phyloP scores from a whole-genome alignment of 1,140 invertebrate genomes.

The Drosophila kepulauana region DNA sequence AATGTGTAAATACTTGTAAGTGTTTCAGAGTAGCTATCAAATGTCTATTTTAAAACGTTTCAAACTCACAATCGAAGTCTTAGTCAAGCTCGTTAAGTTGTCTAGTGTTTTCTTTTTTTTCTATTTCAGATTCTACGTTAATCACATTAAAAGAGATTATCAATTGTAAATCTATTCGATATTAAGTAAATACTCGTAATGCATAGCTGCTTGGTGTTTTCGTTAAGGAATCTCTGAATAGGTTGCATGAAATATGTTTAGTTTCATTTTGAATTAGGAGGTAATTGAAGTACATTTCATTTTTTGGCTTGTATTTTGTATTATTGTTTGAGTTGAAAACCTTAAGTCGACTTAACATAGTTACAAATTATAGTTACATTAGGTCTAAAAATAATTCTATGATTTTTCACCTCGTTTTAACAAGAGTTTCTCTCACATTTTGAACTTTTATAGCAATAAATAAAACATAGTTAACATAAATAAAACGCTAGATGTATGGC shows the following conservation, averaged over 20 bases:
- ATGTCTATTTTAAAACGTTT: conserved; percentile 12
- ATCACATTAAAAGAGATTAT: conserved; percentile 23
- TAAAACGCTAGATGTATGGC: neutral
- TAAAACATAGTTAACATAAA: conserved; percentile 11
- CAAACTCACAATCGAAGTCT: conserved; percentile 42
- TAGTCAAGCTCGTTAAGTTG: conserved; percentile 48
- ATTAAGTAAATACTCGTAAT: neutral
- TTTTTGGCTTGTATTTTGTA: conserved; percentile 59
- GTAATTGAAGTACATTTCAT: conserved; percentile 28
- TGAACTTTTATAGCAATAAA: conserved; percentile 17
- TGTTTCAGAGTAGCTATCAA: conserved; percentile 3
- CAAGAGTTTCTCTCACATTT: conserved; percentile 38
- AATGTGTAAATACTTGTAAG: conserved; percentile 6
- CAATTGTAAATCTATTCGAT: neutral
- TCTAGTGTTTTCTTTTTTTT: conserved; percentile 9
- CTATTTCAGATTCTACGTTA: neutral
- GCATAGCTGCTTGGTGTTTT: neutral
- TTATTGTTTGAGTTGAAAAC: conserved; percentile 40
- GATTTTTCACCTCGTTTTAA: conserved; percentile 56
- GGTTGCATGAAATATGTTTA: conserved; percentile 38
- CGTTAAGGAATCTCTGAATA: neutral
- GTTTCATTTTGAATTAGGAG: conserved; percentile 36
- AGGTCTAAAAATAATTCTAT: conserved; percentile 34
- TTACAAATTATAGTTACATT: conserved; percentile 16
- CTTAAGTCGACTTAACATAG: conserved; percentile 15